Conservation (phyloP, 1,140 invertebrate genomes). For the Phymastichus coffea region DNA sequence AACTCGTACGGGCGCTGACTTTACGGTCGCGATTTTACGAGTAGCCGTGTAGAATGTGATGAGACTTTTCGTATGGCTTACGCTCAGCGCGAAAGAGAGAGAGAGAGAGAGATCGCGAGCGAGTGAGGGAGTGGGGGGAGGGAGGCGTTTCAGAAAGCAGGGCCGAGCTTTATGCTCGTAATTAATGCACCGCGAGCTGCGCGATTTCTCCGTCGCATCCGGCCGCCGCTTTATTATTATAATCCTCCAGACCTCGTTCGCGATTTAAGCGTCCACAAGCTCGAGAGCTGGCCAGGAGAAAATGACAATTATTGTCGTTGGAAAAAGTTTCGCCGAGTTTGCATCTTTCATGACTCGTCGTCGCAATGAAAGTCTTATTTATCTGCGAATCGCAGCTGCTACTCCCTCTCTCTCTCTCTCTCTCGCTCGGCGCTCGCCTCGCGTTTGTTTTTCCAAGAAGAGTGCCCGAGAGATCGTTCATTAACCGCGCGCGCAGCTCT, state of each 20-base stretch:
- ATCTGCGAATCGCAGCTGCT: background rate
- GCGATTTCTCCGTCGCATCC: background rate
- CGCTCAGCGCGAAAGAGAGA: background rate
- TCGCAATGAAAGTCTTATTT: background rate
- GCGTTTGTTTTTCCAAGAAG: too few relatives aligned
- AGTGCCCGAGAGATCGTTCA: too few relatives aligned
- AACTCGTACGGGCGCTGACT: too few relatives aligned
- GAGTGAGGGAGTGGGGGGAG: too few relatives aligned
- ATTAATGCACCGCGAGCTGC: slow-evolving; percentile 1
- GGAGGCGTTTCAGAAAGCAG: too few relatives aligned
- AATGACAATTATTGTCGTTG: slow-evolving; percentile 12
- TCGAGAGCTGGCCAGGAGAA: background rate
- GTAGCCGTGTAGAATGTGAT: slow-evolving; percentile 6
- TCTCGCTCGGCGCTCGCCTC: background rate
- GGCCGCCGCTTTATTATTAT: background rate
- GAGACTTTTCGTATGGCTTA: background rate
- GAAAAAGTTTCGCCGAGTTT: background rate
- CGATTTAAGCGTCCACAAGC: background rate
- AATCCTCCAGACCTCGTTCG: background rate
- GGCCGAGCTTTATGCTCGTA: background rate
- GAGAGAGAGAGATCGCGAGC: too few relatives aligned
- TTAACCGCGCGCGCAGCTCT: too few relatives aligned
- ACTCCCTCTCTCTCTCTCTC: background rate
- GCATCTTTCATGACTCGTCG: background rate
- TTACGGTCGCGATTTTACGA: slow-evolving; percentile 12